A percentile compares a stretch with the other conserved stretches of the same genome.
Evolutionary conservation across 2,888 invertebrate genomes (phyloP).

Genomic region (Drosophila birchii): DNA sequence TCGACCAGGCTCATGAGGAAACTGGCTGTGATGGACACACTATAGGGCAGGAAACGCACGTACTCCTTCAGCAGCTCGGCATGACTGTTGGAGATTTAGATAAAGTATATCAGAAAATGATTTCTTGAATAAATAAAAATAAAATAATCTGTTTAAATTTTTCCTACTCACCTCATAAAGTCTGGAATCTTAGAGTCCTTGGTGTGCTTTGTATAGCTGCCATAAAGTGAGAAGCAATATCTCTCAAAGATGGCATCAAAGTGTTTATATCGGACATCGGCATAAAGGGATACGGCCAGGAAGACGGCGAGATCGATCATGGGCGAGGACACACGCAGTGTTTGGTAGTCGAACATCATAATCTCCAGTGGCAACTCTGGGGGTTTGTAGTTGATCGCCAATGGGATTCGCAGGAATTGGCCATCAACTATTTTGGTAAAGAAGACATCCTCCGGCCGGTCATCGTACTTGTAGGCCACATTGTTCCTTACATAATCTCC

Average conservation of each 20-base stretch:
- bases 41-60: constrained; percentile 74
- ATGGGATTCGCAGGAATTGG: not conserved
- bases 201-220: constrained; percentile 49
- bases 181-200: constrained; percentile 59
- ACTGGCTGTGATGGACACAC: constrained; percentile 61
- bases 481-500: constrained; percentile 84
- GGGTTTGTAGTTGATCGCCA: not conserved
- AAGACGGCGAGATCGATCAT: constrained; percentile 83
- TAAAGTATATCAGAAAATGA: not conserved
- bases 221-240: constrained; percentile 73
- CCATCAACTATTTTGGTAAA: not conserved
- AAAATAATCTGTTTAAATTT: too few relatives aligned
- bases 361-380: constrained; percentile 66
- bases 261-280: constrained; percentile 73
- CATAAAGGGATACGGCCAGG: constrained; percentile 75
- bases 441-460: constrained; percentile 18
- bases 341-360: constrained; percentile 85
- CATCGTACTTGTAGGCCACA: constrained; percentile 81
- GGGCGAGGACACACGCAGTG: constrained; percentile 82
- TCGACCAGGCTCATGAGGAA: constrained; percentile 77
- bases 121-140: too few relatives aligned
- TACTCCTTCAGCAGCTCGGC: constrained; percentile 80
- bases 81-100: constrained; percentile 56
- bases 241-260: constrained; percentile 80
- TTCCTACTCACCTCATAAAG: constrained; percentile 70